phyloP scores from a whole-genome alignment of 2,797 vertebrate genomes.

The Enteromius argenteus region DNA sequence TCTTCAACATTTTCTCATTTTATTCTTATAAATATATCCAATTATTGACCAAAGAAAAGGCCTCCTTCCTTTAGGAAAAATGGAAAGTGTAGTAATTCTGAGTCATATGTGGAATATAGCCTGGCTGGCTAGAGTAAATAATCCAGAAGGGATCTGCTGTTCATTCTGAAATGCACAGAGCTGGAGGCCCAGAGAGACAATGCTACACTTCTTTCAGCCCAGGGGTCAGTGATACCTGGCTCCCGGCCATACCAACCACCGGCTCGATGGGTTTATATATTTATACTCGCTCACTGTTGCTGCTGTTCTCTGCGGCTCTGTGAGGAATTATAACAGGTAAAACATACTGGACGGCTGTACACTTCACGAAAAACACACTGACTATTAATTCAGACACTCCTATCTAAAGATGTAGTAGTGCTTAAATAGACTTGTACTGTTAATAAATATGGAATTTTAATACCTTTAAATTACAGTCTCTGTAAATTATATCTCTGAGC shows the following conservation, averaged over 20 bases:
- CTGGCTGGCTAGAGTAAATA: conserved; percentile 11
- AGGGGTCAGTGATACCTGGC: conserved; percentile 65
- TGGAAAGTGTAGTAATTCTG: neutral
- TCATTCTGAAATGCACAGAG: conserved; percentile 58
- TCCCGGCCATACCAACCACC: conserved; percentile 65
- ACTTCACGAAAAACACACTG: conserved; percentile 7
- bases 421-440: neutral
- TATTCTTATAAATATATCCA: neutral
- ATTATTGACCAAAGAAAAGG: neutral
- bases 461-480: neutral
- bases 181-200: conserved; percentile 67
- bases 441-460: neutral
- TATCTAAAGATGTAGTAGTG: neutral
- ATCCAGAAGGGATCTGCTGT: conserved; percentile 44
- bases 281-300: conserved; percentile 62
- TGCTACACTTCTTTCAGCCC: conserved; percentile 70
- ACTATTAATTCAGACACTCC: neutral
- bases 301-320: conserved; percentile 32
- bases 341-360: neutral
- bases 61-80: conserved; percentile 20
- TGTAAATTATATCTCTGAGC: neutral
- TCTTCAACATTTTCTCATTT: neutral
- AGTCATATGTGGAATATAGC: conserved; percentile 40
- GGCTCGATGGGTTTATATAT: conserved; percentile 71
- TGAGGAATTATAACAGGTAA: conserved; percentile 21